Evolutionary conservation across 2,888 invertebrate genomes (phyloP), one percentile per base, ranked within the genome.

Genomic region (Onchidella celtica): DNA sequence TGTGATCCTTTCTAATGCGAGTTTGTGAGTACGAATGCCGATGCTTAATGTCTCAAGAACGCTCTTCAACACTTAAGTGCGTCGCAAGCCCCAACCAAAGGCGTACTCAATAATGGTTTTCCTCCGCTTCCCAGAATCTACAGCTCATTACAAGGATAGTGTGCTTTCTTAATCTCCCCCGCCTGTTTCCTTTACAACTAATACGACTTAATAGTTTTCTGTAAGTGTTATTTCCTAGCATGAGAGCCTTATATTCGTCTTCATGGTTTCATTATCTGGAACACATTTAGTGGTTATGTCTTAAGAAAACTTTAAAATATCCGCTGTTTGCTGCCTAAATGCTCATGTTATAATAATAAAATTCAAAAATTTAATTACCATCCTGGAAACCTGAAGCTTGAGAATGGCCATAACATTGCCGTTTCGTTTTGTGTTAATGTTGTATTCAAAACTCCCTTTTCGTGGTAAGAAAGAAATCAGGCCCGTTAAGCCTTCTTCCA

Each of bases 111-210:
- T 57, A 29, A 32, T 38, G 72, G 11, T 21, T 34, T 24, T 61
- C 36, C 27, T 29, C 36, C 61, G 21, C 59, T 36, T 36, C 27
- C 61, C 1, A 14, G 36, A 61, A 11, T 73, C 32, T 73, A 36
- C n/a, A 36, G 55, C 61, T 36, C 32, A 59, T 59, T 73, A 61
- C 34, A 3, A 24, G n/a, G 29, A 36, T 61, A 36, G 59, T 36
- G 73, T 11, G 61, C 61, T 73, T 73, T 73, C 57, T 73, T 59
- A 73, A 73, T 73, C 73, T 59, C 34, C n/a, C n/a, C n/a, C n/a
- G n/a, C 38, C 47, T 34, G 14, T 61, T 57, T 24, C 73, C 36
- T 73, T 73, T 73, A 61, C 57, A 36, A 36, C 73, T 59, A 73
- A 24, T 32, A n/a, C 36, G 24, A 59, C 57, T 73, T 73, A 73